phyloP scores from a whole-genome alignment of 2,888 invertebrate species.

The Eristalis intricaria region DNA sequence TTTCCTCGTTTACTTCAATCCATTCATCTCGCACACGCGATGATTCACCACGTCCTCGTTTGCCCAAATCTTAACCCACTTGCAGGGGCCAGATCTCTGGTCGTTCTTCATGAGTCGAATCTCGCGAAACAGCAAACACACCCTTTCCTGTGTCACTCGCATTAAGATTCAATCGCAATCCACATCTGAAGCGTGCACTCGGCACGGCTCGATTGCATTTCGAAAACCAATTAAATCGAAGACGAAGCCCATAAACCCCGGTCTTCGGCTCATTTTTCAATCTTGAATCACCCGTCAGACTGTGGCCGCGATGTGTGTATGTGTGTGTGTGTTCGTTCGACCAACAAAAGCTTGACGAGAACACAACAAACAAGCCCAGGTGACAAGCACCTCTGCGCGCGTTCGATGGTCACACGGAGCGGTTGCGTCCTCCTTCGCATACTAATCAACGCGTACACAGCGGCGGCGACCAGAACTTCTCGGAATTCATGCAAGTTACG shows the following conservation, averaged over 20 bases:
- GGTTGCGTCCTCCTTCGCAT: slow-evolving; percentile 40
- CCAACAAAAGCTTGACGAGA: background rate
- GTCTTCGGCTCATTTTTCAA: background rate
- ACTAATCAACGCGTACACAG: slow-evolving; percentile 27
- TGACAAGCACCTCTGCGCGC: slow-evolving; percentile 43
- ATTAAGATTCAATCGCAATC: background rate
- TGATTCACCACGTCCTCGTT: background rate
- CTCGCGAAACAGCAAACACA: background rate
- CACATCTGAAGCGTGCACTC: background rate
- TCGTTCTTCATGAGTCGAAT: background rate
- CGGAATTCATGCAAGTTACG: slow-evolving; percentile 44
- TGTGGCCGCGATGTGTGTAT: background rate
- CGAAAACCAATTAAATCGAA: background rate
- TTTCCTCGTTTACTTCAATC: no score
- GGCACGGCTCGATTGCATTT: background rate
- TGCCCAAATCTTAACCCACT: background rate
- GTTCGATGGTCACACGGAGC: slow-evolving; percentile 41
- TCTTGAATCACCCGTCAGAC: slow-evolving; percentile 5
- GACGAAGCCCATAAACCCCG: background rate
- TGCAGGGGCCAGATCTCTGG: background rate
- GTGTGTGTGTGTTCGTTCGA: no score
- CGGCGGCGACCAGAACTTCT: slow-evolving; percentile 10
- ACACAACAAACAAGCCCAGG: slow-evolving; percentile 12
- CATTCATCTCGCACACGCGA: no score
- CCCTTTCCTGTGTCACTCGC: background rate